Conservation (phyloP, 2,888 invertebrate species). For the Coelinius sp. region DNA sequence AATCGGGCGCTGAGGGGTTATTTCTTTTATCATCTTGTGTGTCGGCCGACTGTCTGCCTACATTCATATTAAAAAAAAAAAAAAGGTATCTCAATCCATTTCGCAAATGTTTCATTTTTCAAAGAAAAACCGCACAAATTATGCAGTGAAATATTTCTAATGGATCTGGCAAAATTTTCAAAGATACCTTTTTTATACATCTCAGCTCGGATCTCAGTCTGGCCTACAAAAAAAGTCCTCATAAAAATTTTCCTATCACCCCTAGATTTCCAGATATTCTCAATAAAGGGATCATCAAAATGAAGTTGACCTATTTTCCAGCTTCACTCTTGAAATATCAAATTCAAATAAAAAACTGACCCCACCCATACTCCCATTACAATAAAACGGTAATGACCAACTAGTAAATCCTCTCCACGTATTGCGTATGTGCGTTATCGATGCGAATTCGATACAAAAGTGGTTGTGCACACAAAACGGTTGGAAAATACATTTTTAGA, state of each 20-base stretch:
- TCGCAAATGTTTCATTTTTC: too few relatives aligned
- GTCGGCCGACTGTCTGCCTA: constrained; percentile 1
- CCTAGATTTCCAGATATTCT: too few relatives aligned
- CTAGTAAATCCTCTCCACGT: not conserved
- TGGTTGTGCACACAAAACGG: not conserved
- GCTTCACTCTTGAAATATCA: not conserved
- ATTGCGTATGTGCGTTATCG: not conserved
- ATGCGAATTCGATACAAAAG: not conserved
- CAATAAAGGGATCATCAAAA: too few relatives aligned
- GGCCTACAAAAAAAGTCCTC: too few relatives aligned
- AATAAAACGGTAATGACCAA: not conserved
- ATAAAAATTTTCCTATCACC: too few relatives aligned
- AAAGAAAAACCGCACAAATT: too few relatives aligned
- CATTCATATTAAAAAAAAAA: not conserved
- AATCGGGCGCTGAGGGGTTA: not conserved
- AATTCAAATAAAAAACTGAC: not conserved
- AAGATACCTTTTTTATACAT: too few relatives aligned
- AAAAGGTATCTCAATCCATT: not conserved
- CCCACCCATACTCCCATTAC: not conserved
- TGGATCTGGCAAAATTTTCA: too few relatives aligned
- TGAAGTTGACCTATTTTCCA: too few relatives aligned
- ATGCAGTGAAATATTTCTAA: too few relatives aligned
- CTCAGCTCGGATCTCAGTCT: too few relatives aligned
- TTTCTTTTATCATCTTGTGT: constrained; percentile 3
- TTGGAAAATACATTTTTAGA: not conserved